These are phyloP conservation scores for Rhinophrynus dorsalis DNA, from an alignment of 2,797 vertebrate species.

Conservation along the genomic window DNA sequence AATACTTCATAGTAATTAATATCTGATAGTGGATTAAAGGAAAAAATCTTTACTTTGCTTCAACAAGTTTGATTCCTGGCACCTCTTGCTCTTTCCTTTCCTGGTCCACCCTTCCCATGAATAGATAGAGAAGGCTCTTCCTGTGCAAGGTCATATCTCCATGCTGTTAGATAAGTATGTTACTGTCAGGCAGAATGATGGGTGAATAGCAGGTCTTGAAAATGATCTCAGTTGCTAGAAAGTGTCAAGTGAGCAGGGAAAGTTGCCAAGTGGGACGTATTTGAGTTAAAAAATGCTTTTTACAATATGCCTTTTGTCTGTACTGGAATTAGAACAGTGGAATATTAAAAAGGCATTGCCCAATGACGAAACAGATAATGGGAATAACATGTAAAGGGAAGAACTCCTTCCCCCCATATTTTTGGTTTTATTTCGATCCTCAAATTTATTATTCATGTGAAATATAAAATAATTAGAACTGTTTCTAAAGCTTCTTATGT, in stretches of 20 bases:
- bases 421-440: no score
- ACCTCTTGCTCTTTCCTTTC: conserved; percentile 7
- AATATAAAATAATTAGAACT: no score
- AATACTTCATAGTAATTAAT: neutral
- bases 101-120: conserved; percentile 32
- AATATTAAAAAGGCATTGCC: no score
- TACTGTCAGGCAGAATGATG: conserved; percentile 21
- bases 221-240: conserved; percentile 7
- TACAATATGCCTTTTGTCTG: neutral
- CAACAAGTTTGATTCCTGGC: conserved; percentile 29
- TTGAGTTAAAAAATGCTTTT: neutral
- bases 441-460: no score
- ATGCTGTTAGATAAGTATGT: conserved; percentile 19
- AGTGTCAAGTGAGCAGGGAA: neutral
- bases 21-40: neutral
- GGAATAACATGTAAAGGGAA: no score
- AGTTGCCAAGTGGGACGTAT: conserved; percentile 1
- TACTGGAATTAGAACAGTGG: neutral
- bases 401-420: no score
- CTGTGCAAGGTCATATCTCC: conserved; percentile 32
- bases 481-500: no score
- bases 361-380: no score
- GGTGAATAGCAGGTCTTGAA: neutral
- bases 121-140: conserved; percentile 41
- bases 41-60: neutral